These are phyloP conservation scores for Rhorus exstirpatorius DNA, from an alignment of 2,888 invertebrate species.

Conservation along the genomic window DNA sequence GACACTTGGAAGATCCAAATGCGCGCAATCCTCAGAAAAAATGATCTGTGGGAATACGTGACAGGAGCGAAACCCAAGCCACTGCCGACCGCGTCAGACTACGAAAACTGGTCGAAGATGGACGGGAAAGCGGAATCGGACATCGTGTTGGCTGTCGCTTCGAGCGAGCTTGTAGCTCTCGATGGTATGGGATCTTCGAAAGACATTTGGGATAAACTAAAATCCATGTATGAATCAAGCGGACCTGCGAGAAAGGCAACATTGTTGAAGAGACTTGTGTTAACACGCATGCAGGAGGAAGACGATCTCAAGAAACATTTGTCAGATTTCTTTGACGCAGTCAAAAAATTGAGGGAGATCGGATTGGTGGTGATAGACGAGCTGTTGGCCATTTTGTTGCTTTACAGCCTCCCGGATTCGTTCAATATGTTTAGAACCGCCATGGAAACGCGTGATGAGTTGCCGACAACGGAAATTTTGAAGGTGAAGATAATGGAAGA, in stretches of 20 bases:
- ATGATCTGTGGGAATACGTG: slow-evolving; percentile 70
- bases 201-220: slow-evolving; percentile 67
- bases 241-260: slow-evolving; percentile 66
- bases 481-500: too few relatives aligned
- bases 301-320: slow-evolving; percentile 67
- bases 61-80: too few relatives aligned
- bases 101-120: slow-evolving; percentile 41
- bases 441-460: slow-evolving; percentile 31
- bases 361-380: slow-evolving; percentile 37
- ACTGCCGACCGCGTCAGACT: not conserved
- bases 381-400: slow-evolving; percentile 43
- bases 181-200: slow-evolving; percentile 51
- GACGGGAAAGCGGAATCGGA: slow-evolving; percentile 68
- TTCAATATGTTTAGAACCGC: slow-evolving; percentile 44
- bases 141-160: slow-evolving; percentile 59
- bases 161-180: slow-evolving; percentile 63
- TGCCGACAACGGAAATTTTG: too few relatives aligned
- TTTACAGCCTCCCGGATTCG: slow-evolving; percentile 40
- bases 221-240: slow-evolving; percentile 52
- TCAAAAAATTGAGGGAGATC: slow-evolving; percentile 61
- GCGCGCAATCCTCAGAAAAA: slow-evolving; percentile 66
- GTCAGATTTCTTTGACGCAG: slow-evolving; percentile 60
- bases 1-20: slow-evolving; percentile 68
- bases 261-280: slow-evolving; percentile 62
- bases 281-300: slow-evolving; percentile 62